These are phyloP conservation scores for Champsocephalus gunnari DNA, from an alignment of 2,797 vertebrate genomes.

Conservation along the genomic window DNA sequence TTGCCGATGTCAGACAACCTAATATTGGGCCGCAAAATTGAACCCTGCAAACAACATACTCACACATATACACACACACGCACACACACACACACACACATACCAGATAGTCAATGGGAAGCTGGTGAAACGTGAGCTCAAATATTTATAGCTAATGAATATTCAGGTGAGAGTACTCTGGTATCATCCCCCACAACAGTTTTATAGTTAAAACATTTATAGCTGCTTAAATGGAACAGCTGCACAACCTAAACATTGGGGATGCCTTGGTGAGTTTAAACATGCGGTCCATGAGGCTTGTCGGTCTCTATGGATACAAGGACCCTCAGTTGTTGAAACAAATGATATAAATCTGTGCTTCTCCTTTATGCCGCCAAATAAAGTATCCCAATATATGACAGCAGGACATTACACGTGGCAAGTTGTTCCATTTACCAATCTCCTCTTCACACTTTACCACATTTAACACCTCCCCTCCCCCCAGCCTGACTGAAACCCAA, in stretches of 20 bases:
- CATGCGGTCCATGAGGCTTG: slow-evolving; percentile 7
- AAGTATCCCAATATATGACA: slow-evolving; percentile 26
- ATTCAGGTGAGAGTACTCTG: slow-evolving; percentile 79
- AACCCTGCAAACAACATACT: slow-evolving; percentile 28
- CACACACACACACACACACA: slow-evolving; percentile 14
- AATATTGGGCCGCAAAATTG: slow-evolving; percentile 28
- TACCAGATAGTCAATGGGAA: slow-evolving; percentile 66
- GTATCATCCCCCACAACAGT: slow-evolving; percentile 73
- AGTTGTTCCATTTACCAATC: slow-evolving; percentile 56
- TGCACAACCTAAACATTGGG: slow-evolving; percentile 55
- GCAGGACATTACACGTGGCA: slow-evolving; percentile 31
- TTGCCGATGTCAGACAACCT: slow-evolving; percentile 47
- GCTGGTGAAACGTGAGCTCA: slow-evolving; percentile 74
- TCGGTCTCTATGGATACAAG: slow-evolving; percentile 29
- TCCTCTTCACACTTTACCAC: slow-evolving; percentile 38
- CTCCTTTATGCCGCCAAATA: slow-evolving; percentile 24
- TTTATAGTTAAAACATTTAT: slow-evolving; percentile 83
- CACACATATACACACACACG: not conserved
- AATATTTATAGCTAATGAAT: slow-evolving; percentile 86
- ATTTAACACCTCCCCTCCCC: slow-evolving; percentile 40
- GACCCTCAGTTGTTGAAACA: slow-evolving; percentile 24
- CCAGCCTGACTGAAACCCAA: slow-evolving; percentile 33
- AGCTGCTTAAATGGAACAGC: slow-evolving; percentile 68
- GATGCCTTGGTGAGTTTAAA: slow-evolving; percentile 53
- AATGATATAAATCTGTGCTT: slow-evolving; percentile 26